Percentiles rank a stretch among this genome's conserved stretches.
These are phyloP conservation scores for Chitala chitala DNA, from an alignment of 2,113 vertebrate species.

Conservation along the genomic window DNA sequence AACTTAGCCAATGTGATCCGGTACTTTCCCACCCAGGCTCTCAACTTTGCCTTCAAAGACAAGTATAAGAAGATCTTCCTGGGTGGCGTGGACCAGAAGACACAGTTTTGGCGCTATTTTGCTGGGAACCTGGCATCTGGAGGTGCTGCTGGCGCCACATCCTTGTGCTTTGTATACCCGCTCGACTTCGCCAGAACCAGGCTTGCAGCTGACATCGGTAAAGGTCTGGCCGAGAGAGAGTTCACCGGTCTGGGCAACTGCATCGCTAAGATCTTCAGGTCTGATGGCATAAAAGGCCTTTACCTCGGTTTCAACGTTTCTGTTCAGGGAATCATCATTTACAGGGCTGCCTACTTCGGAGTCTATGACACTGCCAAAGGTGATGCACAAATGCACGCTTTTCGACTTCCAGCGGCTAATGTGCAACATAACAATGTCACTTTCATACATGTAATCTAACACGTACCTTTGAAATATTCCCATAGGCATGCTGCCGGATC, in stretches of 20 bases:
- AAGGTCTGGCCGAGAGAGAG: conserved; percentile 75
- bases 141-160: conserved; percentile 90
- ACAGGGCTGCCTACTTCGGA: conserved; percentile 97
- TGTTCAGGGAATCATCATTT: conserved; percentile 98
- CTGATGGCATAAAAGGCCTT: conserved; percentile 83
- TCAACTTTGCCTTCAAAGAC: conserved; percentile 99
- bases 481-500: conserved; percentile 94
- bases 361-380: conserved; percentile 97
- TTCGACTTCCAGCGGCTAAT: background rate
- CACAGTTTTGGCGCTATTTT: conserved; percentile 98
- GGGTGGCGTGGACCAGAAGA: conserved; percentile 93
- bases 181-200: conserved; percentile 97
- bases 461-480: background rate
- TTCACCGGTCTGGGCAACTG: conserved; percentile 90
- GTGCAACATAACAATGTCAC: background rate
- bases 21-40: conserved; percentile 98
- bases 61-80: conserved; percentile 99
- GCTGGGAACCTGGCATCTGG: conserved; percentile 92
- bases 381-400: conserved; percentile 47
- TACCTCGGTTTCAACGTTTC: conserved; percentile 95
- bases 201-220: conserved; percentile 92
- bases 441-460: background rate
- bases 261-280: conserved; percentile 84
- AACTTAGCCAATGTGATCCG: conserved; percentile 98
- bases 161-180: conserved; percentile 96